Base-by-base conservation (phyloP, 2,888 invertebrate genomes). In the Lochmaea capreae region DNA sequence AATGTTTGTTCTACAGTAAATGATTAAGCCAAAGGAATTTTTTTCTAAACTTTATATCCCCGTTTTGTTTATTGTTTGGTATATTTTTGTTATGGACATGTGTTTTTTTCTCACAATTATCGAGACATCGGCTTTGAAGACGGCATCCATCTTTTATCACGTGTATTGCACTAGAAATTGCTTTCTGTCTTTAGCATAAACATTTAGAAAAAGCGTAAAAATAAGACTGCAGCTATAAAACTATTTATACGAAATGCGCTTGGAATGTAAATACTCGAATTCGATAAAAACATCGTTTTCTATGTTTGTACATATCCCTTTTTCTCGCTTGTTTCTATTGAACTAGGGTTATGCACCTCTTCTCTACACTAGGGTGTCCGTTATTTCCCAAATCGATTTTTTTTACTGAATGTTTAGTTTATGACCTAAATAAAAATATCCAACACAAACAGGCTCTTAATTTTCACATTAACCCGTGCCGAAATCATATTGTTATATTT, bases 51-150 rank as follows among this genome's bases (percentile, higher is more conserved):
- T 57, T 39, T 11, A 42, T 42, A 67, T 26, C 39, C 16, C 11
- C 42, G 9, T 39, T 39, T 39, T 43, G n/a, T n/a, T 14, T 65
- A 39, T 43, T 22, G 52, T 54, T 66, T 66, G 14, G 67, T 67
- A n/a, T 67, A 67, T 67, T 67, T 67, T 54, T 39, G 22, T 67
- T 67, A 42, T 18, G 42, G 43, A 39, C 67, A 67, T 67, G 12
- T 67, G 67, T 42, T 67, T 67, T 42, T 67, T 67, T 67, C 67
- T 16, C 67, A 67, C 57, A 58, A 67, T 67, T 67, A 67, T 12
- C 6, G 62, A 43, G 39, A 62, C 12, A 42, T 14, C 67, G 39
- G 39, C 59, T 59, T 33, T 67, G 42, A 42, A 67, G 26, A 33
- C 49, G 18, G 57, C 67, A 12, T 42, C 42, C 54, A 14, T 18